Conservation (phyloP, 2,888 invertebrate species). For the Abrostola triplasia region DNA sequence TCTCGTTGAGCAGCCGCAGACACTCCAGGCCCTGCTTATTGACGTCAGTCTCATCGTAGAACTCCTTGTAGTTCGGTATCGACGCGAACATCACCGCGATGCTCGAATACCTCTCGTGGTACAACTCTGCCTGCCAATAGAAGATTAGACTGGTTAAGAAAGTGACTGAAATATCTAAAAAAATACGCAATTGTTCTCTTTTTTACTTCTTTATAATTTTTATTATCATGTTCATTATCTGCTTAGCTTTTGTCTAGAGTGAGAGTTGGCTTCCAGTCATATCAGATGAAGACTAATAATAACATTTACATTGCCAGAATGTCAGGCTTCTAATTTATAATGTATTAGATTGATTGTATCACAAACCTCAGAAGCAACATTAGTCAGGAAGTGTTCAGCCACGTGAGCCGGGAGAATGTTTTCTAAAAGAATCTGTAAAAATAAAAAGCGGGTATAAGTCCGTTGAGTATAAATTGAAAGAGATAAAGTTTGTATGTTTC, state of each 20-base stretch:
- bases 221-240: too few species aligned
- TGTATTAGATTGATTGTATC: neutral
- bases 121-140: slow-evolving; percentile 92
- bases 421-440: slow-evolving; percentile 94
- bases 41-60: slow-evolving; percentile 98
- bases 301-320: too few species aligned
- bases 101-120: slow-evolving; percentile 97
- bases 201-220: too few species aligned
- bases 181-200: too few species aligned
- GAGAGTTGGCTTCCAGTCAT: too few species aligned
- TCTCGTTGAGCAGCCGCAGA: slow-evolving; percentile 97
- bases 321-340: neutral
- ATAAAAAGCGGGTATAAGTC: too few species aligned
- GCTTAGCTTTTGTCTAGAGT: too few species aligned
- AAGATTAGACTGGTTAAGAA: neutral
- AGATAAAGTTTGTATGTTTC: too few species aligned
- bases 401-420: slow-evolving; percentile 99
- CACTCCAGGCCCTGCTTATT: slow-evolving; percentile 99
- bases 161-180: neutral
- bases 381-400: slow-evolving; percentile 96
- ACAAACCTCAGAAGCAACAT: slow-evolving; percentile 90
- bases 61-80: slow-evolving; percentile 99
- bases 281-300: too few species aligned
- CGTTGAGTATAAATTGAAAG: neutral
- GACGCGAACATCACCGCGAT: slow-evolving; percentile 99